phyloP scores from a whole-genome alignment of 2,797 vertebrate species.

The Sebastes kiyomatsui region DNA sequence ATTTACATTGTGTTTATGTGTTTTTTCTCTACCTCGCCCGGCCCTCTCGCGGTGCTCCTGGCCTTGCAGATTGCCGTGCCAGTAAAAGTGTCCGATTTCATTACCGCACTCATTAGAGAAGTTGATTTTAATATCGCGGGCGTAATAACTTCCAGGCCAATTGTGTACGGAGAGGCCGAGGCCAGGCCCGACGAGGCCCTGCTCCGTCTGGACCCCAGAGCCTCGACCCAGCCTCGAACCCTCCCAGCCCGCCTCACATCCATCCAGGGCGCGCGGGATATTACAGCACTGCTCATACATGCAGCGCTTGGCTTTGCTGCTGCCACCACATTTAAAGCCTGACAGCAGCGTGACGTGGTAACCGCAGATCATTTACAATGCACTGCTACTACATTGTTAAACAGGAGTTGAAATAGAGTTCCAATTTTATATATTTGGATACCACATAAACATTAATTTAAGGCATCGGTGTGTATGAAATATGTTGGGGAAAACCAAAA shows the following conservation, averaged over 20 bases:
- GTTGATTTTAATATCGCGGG: constrained; percentile 60
- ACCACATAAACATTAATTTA: constrained; percentile 40
- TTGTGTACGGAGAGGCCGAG: constrained; percentile 22
- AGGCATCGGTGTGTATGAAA: constrained; percentile 29
- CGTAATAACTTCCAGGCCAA: constrained; percentile 78
- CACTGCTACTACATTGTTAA: constrained; percentile 23
- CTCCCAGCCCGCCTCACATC: constrained; percentile 13
- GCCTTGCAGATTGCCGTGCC: constrained; percentile 50
- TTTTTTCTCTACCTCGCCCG: constrained; percentile 10
- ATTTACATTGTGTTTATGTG: constrained; percentile 54
- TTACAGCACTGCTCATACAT: background rate
- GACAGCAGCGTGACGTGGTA: constrained; percentile 20
- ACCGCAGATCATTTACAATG: constrained; percentile 38
- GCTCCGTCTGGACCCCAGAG: constrained; percentile 1
- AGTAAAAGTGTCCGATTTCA: constrained; percentile 82
- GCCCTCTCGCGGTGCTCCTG: constrained; percentile 14
- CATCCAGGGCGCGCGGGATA: background rate
- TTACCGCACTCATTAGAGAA: constrained; percentile 77
- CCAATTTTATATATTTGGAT: constrained; percentile 43
- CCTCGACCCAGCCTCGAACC: constrained; percentile 29
- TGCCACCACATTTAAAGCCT: constrained; percentile 32
- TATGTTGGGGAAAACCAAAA: constrained; percentile 23
- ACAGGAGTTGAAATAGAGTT: constrained; percentile 37
- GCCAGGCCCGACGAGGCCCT: background rate
- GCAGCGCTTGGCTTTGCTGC: background rate